phyloP scores from a whole-genome alignment of 2,888 invertebrate genomes.

The Drosophila falleni region DNA sequence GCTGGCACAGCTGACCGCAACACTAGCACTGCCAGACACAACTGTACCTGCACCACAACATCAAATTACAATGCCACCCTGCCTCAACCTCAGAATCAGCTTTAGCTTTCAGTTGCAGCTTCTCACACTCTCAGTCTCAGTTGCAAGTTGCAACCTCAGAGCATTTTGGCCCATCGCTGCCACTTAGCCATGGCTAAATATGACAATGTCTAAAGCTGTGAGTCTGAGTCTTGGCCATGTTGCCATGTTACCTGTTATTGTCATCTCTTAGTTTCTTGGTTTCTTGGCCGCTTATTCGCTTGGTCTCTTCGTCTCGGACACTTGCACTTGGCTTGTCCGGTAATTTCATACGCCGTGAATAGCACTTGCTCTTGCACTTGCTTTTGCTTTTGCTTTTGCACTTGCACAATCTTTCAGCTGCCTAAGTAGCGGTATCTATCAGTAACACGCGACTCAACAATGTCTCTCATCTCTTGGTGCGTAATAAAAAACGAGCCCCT shows the following conservation, averaged over 20 bases:
- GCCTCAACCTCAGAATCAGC: neutral
- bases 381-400: too few species aligned
- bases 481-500: conserved; percentile 57
- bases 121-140: too few species aligned
- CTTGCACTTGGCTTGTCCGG: conserved; percentile 21
- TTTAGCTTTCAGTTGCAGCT: neutral
- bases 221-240: neutral
- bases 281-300: neutral
- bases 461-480: conserved; percentile 60
- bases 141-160: neutral
- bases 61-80: conserved; percentile 66
- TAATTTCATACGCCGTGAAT: conserved; percentile 72
- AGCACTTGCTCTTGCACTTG: conserved; percentile 62
- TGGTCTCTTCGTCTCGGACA: conserved; percentile 9
- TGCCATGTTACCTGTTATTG: neutral
- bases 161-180: conserved; percentile 18
- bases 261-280: conserved; percentile 1
- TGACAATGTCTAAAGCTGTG: neutral
- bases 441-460: conserved; percentile 64
- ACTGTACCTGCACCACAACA: conserved; percentile 61
- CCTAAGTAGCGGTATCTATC: conserved; percentile 75
- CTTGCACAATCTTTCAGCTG: conserved; percentile 64
- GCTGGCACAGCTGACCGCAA: conserved; percentile 51
- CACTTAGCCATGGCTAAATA: conserved; percentile 4
- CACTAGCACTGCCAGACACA: conserved; percentile 28